Base-by-base conservation (phyloP, 2,888 invertebrate genomes). In the Euphydryas editha region DNA sequence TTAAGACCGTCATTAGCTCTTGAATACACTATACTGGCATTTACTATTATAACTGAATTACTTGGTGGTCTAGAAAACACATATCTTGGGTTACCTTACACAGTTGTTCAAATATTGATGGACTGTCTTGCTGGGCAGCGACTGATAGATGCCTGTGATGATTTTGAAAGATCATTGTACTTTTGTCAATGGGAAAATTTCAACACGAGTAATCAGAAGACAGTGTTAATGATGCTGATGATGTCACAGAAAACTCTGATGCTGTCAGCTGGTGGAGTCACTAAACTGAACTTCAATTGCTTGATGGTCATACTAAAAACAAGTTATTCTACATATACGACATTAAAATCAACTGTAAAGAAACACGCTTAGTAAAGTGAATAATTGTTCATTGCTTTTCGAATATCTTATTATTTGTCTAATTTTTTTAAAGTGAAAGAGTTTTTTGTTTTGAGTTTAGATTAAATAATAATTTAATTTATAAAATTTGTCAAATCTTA, bases 51-150 rank as follows among this genome's bases (percentile, higher is more conserved):
- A 49, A 79, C 84, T 2, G 85, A 84, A 69, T 62, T 87, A 17
- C 78, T 88, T 0, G 87, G 85, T 6, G 86, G 87, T 0, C 70
- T 88, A 55, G 80, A 85, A 24, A 83, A 87, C 8, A 87, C 85
- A 0, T 83, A 80, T 36, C 20, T 85, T 2, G 73, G 82, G 51
- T 47, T 87, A 18, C 84, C 84, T 0, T 87, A 76, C 46, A 78
- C 86, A 0, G 46, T 87, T 4, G 70, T 78, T 2, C 85, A 83
- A 63, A 73, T 87, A 1, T 78, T 78, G 0, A 82, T 85, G 76
- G 86, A 86, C 67, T 88, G 88, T 67, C 74, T 81, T 2, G 78
- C 75, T 1, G 88, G 89, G 0, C 88, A 88, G 64, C 75, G 79
- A 2, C 69, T 89, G 0, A 81, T 85, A 63, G 86, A 88, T 10